Conservation (phyloP, 1,140 invertebrate genomes). For the Trachymyrmex septentrionalis region DNA sequence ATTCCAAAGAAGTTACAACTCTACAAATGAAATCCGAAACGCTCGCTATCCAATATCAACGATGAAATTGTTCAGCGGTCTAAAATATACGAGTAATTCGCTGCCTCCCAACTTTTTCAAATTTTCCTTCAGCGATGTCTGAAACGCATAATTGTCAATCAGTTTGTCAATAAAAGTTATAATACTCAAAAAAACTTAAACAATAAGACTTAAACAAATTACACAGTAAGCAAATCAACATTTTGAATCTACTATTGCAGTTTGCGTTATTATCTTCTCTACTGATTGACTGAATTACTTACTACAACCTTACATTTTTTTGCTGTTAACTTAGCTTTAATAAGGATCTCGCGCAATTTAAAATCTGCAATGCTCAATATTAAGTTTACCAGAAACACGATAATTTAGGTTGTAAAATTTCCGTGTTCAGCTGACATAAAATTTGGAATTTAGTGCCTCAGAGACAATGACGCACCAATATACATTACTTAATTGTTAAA, state of each 20-base stretch:
- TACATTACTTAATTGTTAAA: background rate
- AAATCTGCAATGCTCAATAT: background rate
- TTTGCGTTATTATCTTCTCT: no score
- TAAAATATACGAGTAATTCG: conserved; percentile 72
- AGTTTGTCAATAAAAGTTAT: background rate
- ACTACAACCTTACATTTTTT: no score
- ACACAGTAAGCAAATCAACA: no score
- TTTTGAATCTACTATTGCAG: no score
- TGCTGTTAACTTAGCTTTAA: background rate
- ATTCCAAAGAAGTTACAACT: conserved; percentile 81
- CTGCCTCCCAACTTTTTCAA: conserved; percentile 12
- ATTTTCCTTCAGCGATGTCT: background rate
- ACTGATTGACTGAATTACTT: no score
- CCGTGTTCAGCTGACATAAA: background rate
- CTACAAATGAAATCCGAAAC: conserved; percentile 81
- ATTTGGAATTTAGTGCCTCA: background rate
- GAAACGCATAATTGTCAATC: background rate
- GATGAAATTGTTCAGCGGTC: conserved; percentile 69
- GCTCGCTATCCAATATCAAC: conserved; percentile 34
- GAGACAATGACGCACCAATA: no score
- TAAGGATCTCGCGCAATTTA: background rate
- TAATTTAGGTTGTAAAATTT: conserved; percentile 4
- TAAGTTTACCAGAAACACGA: background rate
- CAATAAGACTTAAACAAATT: no score
- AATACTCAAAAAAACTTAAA: no score